Conservation (phyloP, 2,888 invertebrate species). For the Caenorhabditis sinica region DNA sequence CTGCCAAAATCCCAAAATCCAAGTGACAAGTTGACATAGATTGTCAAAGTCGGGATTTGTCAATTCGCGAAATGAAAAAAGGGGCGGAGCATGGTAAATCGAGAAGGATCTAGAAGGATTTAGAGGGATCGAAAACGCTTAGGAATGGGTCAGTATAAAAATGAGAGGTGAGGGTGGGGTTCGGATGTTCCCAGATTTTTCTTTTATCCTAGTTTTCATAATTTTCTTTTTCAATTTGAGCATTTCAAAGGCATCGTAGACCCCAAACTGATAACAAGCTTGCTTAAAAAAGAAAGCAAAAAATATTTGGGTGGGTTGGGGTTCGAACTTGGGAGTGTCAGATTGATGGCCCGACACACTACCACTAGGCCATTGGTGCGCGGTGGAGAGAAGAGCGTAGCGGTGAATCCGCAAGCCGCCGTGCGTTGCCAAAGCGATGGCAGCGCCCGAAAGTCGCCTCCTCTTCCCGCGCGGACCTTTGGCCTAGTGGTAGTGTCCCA, state of each 20-base stretch:
- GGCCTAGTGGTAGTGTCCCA: background rate
- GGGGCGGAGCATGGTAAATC: constrained; percentile 11
- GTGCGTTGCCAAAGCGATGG: background rate
- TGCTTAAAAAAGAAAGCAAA: background rate
- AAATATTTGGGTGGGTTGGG: background rate
- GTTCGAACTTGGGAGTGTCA: background rate
- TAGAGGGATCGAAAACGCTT: background rate
- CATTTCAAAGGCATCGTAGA: too few relatives aligned
- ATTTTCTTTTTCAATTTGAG: background rate
- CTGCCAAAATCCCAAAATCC: background rate
- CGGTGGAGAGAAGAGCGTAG: background rate
- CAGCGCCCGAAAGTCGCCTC: background rate
- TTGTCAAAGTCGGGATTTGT: constrained; percentile 7
- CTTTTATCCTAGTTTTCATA: too few relatives aligned
- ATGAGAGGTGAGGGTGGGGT: background rate
- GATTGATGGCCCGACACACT: background rate
- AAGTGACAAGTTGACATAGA: constrained; percentile 23
- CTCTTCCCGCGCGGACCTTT: background rate
- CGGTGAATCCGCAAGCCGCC: background rate
- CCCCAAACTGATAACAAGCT: too few relatives aligned
- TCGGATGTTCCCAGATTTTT: background rate
- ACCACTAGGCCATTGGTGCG: background rate
- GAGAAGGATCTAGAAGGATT: too few relatives aligned
- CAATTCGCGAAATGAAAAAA: background rate
- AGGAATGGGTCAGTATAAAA: background rate